Evolutionary conservation across 1,140 invertebrate genomes (phyloP), one percentile per base, ranked within the genome.

Genomic region (Zeugodacus cucurbitae): DNA sequence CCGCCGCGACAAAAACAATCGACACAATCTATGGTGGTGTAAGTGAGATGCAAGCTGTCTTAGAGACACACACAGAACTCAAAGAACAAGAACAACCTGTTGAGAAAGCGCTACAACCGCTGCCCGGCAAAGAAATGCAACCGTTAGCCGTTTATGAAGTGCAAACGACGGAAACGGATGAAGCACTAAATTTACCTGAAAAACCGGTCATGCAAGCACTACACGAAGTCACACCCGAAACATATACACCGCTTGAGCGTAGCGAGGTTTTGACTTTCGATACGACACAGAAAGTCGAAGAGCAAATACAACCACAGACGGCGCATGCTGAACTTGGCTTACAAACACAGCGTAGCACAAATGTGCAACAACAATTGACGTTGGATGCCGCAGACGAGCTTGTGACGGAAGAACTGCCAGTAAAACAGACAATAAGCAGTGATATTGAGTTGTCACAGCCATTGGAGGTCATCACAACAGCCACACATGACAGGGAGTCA

Each of bases 81-180:
- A 26, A 58, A 32, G 44, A 17, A n/a, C 29, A 7, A 3, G 59
- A 67, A 17, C 59, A 88, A 22, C 34, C 34, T 7, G 32, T 89
- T n/a, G 70, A 85, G 2, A 91, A 89, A 88, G 37, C 74, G 20
- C 3, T 64, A 3, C 5, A 57, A 26, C 88, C 88, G 4, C n/a
- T n/a, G 10, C 54, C 78, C 3, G 59, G n/a, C 22, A 37, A 57
- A n/a, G 44, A 6, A 41, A 67, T 82, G 26, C 59, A 62, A 57
- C 86, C 91, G 4, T 41, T 93, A 26, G 90, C 91, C n/a, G 87
- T 91, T 41, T 90, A 70, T 8, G 88, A 90, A 86, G 89, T 92
- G 20, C 89, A 92, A 26, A 22, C 88, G 10, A 89, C 70, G 6
- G 92, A 93, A 26, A 87, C 67, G 34, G 91, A 89, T n/a, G 58